A percentile compares a stretch with the other conserved stretches of the same genome.
Conservation (phyloP, 2,888 invertebrate species). For the Noctua comes region DNA sequence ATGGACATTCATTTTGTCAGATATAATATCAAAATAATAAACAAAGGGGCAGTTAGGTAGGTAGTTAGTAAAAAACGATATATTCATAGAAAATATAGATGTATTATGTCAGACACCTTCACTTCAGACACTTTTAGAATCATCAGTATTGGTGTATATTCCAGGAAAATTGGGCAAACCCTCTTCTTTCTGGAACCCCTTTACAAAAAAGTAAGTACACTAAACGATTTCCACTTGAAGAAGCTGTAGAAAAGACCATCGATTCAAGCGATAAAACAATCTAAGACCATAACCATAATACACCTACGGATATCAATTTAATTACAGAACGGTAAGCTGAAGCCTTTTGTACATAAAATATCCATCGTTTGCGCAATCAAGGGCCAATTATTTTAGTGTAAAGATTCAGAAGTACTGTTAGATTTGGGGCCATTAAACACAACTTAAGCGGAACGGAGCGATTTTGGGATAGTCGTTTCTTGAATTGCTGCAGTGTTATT, state of each 20-base stretch:
- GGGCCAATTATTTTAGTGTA: constrained; percentile 73
- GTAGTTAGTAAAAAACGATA: too few species aligned
- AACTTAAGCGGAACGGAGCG: background rate
- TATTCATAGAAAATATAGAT: background rate
- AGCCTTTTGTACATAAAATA: constrained; percentile 51
- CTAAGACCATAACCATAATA: background rate
- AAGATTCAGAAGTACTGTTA: constrained; percentile 65
- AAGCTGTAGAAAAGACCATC: background rate
- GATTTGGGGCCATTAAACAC: constrained; percentile 48
- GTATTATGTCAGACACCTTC: background rate
- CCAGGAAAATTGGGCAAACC: background rate
- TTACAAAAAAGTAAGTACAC: background rate
- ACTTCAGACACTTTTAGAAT: too few species aligned
- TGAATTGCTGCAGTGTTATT: too few species aligned
- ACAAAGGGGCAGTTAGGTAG: too few species aligned
- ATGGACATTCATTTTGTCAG: too few species aligned
- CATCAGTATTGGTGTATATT: background rate
- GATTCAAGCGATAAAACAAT: background rate
- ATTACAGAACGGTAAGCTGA: constrained; percentile 39
- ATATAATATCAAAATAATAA: too few species aligned
- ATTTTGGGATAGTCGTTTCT: too few species aligned
- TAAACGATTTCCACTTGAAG: background rate
- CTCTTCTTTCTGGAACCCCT: background rate
- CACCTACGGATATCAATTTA: constrained; percentile 40
- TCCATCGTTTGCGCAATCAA: constrained; percentile 67